phyloP scores from a whole-genome alignment of 2,888 invertebrate genomes.

The Latrodectus hesperus region DNA sequence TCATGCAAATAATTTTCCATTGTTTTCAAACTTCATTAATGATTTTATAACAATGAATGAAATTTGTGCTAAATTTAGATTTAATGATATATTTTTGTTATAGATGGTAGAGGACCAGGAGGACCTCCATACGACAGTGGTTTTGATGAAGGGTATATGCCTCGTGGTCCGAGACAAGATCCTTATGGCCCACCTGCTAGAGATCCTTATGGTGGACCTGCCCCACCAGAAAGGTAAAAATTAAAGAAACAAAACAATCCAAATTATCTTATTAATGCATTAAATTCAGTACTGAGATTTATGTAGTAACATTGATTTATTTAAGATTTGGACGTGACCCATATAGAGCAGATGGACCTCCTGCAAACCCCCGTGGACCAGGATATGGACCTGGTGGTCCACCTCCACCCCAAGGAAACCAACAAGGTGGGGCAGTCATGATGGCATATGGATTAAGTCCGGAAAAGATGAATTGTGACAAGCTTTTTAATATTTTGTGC shows the following conservation, averaged over 20 bases:
- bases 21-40: no score
- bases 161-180: constrained; percentile 51
- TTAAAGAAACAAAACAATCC: background rate
- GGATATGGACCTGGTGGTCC: constrained; percentile 66
- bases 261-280: background rate
- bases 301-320: background rate
- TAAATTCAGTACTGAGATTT: background rate
- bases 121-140: constrained; percentile 69
- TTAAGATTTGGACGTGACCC: constrained; percentile 64
- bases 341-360: constrained; percentile 68
- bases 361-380: constrained; percentile 64
- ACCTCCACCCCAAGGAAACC: constrained; percentile 71
- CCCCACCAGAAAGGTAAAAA: constrained; percentile 64
- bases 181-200: constrained; percentile 60
- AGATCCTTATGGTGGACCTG: constrained; percentile 65
- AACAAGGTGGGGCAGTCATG: constrained; percentile 90
- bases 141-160: constrained; percentile 70
- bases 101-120: constrained; percentile 46
- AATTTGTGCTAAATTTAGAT: background rate
- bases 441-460: constrained; percentile 98
- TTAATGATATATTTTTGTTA: background rate
- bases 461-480: constrained; percentile 94
- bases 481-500: constrained; percentile 98
- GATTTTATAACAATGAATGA: no score
- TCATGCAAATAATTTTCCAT: no score